Percentiles rank a stretch among this genome's conserved stretches.
Conservation (phyloP, 2,113 vertebrate genomes). For the Megalops atlanticus region DNA sequence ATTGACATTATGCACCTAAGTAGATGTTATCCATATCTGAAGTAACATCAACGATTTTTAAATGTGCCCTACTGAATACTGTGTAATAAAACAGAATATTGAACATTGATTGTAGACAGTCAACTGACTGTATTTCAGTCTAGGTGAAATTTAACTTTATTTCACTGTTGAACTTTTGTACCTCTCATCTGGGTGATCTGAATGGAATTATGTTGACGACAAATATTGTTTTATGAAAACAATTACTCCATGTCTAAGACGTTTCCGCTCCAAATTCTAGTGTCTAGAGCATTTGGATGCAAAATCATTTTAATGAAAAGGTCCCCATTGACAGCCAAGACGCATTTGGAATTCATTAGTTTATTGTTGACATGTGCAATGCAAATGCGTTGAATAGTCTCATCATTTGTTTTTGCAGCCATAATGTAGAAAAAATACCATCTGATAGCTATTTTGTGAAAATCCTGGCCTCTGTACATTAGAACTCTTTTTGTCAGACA, state of each 20-base stretch:
- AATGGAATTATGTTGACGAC: constrained; percentile 10
- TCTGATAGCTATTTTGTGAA: constrained; percentile 25
- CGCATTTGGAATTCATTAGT: constrained; percentile 61
- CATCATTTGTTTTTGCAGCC: constrained; percentile 22
- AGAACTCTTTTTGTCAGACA: not conserved
- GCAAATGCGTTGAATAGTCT: constrained; percentile 61
- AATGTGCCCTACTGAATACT: too few relatives aligned
- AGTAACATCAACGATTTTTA: too few relatives aligned
- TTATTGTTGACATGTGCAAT: constrained; percentile 56
- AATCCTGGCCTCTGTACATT: constrained; percentile 3
- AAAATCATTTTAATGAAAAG: constrained; percentile 31
- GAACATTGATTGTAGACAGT: too few relatives aligned
- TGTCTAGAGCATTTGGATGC: constrained; percentile 40
- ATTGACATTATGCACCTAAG: too few relatives aligned
- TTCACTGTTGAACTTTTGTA: too few relatives aligned
- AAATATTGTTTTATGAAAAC: constrained; percentile 59
- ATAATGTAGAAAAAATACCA: constrained; percentile 16
- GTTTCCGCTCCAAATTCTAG: constrained; percentile 42
- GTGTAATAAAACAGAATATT: too few relatives aligned
- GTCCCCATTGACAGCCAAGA: constrained; percentile 15
- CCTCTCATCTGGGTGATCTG: not conserved
- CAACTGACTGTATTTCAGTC: too few relatives aligned
- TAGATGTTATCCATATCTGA: too few relatives aligned
- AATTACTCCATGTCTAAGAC: constrained; percentile 44
- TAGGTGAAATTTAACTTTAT: too few relatives aligned